Percentiles rank a stretch among this genome's conserved stretches.
Conservation (phyloP, 2,797 vertebrate species). For the Myripristis jacobus region DNA sequence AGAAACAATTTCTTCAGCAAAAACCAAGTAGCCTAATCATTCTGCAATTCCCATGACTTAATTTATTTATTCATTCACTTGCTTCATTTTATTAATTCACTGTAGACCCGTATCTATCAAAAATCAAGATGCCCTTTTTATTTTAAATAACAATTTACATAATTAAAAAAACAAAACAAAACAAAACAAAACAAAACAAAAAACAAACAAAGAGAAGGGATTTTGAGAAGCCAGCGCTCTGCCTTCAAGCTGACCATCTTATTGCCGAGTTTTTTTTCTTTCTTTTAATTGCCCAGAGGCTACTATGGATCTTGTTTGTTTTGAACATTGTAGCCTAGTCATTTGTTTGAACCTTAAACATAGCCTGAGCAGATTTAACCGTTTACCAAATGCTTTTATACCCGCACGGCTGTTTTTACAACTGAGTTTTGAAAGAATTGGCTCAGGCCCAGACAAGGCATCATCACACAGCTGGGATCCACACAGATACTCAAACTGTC, state of each 20-base stretch:
- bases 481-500: neutral
- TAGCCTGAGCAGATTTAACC: slow-evolving; percentile 66
- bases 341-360: slow-evolving; percentile 79
- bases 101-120: too few species aligned
- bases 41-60: too few species aligned
- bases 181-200: too few species aligned
- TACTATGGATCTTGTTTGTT: slow-evolving; percentile 66
- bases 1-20: slow-evolving; percentile 1
- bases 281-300: slow-evolving; percentile 56
- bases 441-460: neutral
- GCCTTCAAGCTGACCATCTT: neutral
- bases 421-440: neutral
- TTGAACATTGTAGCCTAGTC: slow-evolving; percentile 58
- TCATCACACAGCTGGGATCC: neutral
- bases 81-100: slow-evolving; percentile 5
- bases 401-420: slow-evolving; percentile 57
- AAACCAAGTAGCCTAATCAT: too few species aligned
- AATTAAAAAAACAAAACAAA: neutral
- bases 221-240: neutral
- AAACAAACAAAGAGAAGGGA: too few species aligned
- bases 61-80: neutral
- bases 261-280: slow-evolving; percentile 68
- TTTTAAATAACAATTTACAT: neutral
- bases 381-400: slow-evolving; percentile 62
- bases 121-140: neutral